These are phyloP conservation scores for Cinclus cinclus DNA, from an alignment of 2,113 vertebrate genomes.

Conservation along the genomic window DNA sequence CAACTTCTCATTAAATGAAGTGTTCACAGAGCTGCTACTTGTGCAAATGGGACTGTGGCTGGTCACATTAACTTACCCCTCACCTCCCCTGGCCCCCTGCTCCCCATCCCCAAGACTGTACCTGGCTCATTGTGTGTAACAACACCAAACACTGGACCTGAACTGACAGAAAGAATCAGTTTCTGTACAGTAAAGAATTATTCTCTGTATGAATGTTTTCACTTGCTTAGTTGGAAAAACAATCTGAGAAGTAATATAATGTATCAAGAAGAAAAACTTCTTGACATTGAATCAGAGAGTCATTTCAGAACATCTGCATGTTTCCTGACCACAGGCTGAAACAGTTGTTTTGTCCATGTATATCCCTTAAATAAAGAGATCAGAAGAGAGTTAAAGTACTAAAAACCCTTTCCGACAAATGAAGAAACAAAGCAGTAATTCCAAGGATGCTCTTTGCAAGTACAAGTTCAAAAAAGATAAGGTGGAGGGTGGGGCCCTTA, in stretches of 20 bases:
- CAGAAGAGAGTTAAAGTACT: background rate
- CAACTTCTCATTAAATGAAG: background rate
- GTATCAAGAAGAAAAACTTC: background rate
- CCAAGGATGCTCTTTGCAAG: background rate
- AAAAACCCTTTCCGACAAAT: background rate
- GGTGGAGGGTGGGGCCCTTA: background rate
- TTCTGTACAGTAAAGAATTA: background rate
- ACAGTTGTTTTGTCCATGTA: background rate
- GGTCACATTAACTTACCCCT: no score
- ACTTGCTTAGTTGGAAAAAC: background rate
- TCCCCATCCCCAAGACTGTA: background rate
- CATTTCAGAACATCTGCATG: background rate
- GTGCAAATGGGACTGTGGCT: background rate
- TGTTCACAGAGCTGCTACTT: accelerated
- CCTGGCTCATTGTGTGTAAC: background rate
- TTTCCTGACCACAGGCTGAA: background rate
- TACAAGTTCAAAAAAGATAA: background rate
- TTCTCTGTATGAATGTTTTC: background rate
- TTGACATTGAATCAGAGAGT: background rate
- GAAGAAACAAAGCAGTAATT: background rate
- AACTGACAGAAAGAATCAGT: background rate
- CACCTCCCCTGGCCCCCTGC: accelerated
- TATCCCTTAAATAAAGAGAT: background rate
- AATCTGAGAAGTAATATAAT: background rate
- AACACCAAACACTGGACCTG: background rate